These are phyloP conservation scores for Metacarcinus magister DNA, from an alignment of 2,888 invertebrate genomes.

Conservation along the genomic window DNA sequence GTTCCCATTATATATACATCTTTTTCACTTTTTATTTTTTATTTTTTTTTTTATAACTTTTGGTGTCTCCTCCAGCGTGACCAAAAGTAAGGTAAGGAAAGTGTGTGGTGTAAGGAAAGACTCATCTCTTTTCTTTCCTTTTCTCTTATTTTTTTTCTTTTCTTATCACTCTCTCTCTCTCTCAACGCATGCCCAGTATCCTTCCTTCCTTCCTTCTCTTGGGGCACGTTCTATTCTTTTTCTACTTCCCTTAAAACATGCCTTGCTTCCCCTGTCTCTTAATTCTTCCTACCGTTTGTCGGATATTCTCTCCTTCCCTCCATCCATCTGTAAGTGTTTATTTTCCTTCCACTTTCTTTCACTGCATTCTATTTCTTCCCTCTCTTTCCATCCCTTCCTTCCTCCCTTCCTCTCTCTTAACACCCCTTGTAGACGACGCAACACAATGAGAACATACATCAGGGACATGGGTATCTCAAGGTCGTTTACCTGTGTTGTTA, in stretches of 20 bases:
- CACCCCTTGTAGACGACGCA: too few species aligned
- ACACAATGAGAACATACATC: too few species aligned
- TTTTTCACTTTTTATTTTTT: neutral
- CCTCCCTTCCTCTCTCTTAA: neutral
- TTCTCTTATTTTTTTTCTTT: neutral
- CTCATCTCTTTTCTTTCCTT: neutral
- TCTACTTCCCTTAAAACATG: neutral
- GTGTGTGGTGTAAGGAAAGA: too few species aligned
- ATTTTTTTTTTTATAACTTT: too few species aligned
- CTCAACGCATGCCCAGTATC: neutral
- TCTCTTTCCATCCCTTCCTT: neutral
- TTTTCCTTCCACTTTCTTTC: neutral
- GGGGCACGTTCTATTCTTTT: neutral
- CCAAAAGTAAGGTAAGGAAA: too few species aligned
- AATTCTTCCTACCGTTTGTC: neutral
- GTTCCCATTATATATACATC: too few species aligned
- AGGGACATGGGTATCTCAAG: too few species aligned
- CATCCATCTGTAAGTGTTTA: neutral
- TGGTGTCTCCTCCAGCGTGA: neutral
- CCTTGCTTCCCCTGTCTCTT: neutral
- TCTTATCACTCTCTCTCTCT: neutral
- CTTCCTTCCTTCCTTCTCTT: neutral
- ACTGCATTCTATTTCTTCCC: neutral
- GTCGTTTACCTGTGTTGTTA: neutral
- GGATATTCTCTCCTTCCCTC: neutral